phyloP scores from a whole-genome alignment of 2,113 vertebrate genomes.

The Stigmatopora argus region DNA sequence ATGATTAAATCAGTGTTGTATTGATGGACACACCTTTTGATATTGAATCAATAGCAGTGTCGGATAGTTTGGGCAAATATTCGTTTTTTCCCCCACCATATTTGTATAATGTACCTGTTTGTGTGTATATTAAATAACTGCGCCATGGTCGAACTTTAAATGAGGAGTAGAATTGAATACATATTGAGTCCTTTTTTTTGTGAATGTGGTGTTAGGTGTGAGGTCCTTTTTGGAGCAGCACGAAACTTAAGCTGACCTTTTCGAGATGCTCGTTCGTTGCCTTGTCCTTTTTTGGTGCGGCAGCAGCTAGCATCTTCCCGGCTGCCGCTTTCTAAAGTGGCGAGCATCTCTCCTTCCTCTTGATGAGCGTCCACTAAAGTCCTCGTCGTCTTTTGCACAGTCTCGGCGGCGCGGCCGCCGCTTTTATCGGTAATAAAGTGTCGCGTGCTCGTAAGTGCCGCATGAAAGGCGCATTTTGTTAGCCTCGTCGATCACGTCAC shows the following conservation, averaged over 20 bases:
- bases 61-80: too few species aligned
- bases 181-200: neutral
- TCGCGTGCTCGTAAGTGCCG: neutral
- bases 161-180: too few species aligned
- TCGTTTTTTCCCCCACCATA: too few species aligned
- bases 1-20: too few species aligned
- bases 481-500: neutral
- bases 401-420: neutral
- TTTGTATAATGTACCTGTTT: too few species aligned
- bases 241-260: neutral
- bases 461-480: neutral
- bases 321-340: neutral
- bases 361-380: neutral
- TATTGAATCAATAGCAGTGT: too few species aligned
- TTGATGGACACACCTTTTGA: too few species aligned
- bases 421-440: neutral
- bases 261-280: neutral
- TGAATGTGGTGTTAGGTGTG: neutral
- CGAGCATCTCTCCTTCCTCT: neutral
- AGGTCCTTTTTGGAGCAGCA: neutral
- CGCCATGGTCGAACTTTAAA: too few species aligned
- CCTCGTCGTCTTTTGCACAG: neutral
- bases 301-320: conserved; percentile 1
- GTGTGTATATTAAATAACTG: too few species aligned
- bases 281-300: neutral